A percentile compares a stretch with the other conserved stretches of the same genome.
phyloP scores from a whole-genome alignment of 2,888 invertebrate species.

The Chymomyza fuscimana region DNA sequence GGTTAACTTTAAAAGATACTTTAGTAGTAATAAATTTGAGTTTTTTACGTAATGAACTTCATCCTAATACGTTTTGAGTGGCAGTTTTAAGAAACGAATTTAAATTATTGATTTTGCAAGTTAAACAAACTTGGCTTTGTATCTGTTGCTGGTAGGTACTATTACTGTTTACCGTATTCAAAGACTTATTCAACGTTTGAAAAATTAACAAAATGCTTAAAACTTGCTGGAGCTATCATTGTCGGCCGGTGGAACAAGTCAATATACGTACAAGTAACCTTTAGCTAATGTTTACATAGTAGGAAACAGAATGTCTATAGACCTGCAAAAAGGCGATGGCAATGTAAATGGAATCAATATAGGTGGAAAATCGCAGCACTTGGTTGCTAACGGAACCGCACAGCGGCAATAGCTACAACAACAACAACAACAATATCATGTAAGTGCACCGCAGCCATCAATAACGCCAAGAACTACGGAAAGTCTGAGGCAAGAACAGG shows the following conservation, averaged over 20 bases:
- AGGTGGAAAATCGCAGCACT: slow-evolving; percentile 59
- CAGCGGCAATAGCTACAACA: slow-evolving; percentile 4
- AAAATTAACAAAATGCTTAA: slow-evolving; percentile 37
- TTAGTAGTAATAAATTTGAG: too few relatives aligned
- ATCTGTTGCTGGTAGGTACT: not conserved
- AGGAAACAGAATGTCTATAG: not conserved
- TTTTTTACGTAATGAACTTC: too few relatives aligned
- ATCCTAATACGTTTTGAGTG: too few relatives aligned
- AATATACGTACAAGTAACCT: not conserved
- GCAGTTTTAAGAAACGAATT: not conserved
- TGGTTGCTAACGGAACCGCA: slow-evolving; percentile 43
- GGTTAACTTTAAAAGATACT: too few relatives aligned
- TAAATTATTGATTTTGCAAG: slow-evolving; percentile 1
- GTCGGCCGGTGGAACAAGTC: not conserved
- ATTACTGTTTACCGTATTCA: not conserved
- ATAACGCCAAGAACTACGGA: not conserved
- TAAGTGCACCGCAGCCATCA: slow-evolving; percentile 15
- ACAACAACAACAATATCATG: slow-evolving; percentile 11
- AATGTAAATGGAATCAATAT: not conserved
- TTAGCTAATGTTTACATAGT: not conserved
- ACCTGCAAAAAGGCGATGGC: not conserved
- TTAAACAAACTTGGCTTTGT: not conserved
- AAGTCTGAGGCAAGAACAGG: not conserved
- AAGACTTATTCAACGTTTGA: not conserved
- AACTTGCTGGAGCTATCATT: slow-evolving; percentile 48